phyloP scores from a whole-genome alignment of 1,140 invertebrate species.

The Hylyphantes graminicola region DNA sequence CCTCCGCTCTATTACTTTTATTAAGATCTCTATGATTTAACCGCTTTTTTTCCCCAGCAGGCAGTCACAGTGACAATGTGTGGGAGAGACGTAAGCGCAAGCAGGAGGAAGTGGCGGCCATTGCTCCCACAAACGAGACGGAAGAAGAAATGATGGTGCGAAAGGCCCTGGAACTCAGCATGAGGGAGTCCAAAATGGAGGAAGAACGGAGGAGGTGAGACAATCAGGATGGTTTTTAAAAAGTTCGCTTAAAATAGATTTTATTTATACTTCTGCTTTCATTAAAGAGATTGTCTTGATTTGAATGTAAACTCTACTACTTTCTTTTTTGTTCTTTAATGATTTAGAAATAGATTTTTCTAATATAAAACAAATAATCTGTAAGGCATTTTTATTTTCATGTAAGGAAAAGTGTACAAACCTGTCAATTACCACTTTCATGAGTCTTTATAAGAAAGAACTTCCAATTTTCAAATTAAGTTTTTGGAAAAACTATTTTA shows the following conservation, averaged over 20 bases:
- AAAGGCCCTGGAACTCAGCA: conserved; percentile 25
- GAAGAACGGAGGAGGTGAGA: conserved; percentile 9
- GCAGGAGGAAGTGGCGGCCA: background rate
- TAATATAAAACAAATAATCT: too few relatives aligned
- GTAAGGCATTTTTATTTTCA: too few relatives aligned
- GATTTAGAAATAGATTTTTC: too few relatives aligned
- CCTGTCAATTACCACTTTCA: background rate
- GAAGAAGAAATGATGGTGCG: conserved; percentile 34
- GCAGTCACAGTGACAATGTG: conserved; percentile 7
- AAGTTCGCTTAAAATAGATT: too few relatives aligned
- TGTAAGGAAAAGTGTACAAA: background rate
- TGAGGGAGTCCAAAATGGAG: background rate
- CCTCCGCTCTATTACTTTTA: too few relatives aligned
- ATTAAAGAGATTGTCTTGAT: too few relatives aligned
- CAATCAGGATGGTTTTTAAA: too few relatives aligned
- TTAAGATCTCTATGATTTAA: too few relatives aligned
- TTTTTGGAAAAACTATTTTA: background rate
- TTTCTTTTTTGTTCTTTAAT: too few relatives aligned
- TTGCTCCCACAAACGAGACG: conserved; percentile 21
- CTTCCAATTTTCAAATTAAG: background rate
- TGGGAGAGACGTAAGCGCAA: conserved; percentile 18
- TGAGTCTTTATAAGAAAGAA: background rate
- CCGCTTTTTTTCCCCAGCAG: background rate
- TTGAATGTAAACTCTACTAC: too few relatives aligned
- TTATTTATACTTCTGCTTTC: too few relatives aligned